Conservation (phyloP, 2,888 invertebrate species). For the Philhelius pedissequus region DNA sequence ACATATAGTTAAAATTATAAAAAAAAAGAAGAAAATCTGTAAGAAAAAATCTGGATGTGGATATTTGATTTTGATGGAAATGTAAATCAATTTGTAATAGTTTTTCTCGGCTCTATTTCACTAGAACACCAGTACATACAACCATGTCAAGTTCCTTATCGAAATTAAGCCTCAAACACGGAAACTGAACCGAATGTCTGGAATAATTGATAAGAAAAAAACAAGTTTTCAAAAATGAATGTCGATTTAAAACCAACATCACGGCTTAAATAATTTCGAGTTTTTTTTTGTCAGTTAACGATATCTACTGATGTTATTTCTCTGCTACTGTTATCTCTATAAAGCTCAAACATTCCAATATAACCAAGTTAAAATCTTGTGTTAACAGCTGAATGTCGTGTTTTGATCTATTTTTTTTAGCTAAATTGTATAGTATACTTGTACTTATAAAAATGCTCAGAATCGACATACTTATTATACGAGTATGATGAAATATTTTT, state of each 20-base stretch:
- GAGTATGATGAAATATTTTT: neutral
- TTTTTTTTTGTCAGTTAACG: neutral
- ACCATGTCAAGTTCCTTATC: neutral
- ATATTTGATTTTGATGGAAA: too few species aligned
- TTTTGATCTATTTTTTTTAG: neutral
- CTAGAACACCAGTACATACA: neutral
- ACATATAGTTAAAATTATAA: too few species aligned
- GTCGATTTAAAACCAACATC: neutral
- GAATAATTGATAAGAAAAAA: neutral
- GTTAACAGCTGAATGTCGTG: neutral
- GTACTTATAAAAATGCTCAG: neutral
- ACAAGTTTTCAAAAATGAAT: neutral
- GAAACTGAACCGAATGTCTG: neutral
- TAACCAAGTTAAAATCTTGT: neutral
- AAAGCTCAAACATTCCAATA: slow-evolving; percentile 10
- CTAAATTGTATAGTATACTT: too few species aligned
- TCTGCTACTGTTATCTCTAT: neutral
- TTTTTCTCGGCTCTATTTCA: neutral
- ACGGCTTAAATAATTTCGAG: neutral
- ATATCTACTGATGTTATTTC: neutral
- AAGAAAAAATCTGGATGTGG: too few species aligned
- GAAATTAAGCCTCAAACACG: neutral
- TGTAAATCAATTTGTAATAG: too few species aligned
- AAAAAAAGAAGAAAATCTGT: too few species aligned
- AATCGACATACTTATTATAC: neutral